These are phyloP conservation scores for Pelodiscus sinensis DNA, from an alignment of 2,113 vertebrate genomes.

Conservation along the genomic window DNA sequence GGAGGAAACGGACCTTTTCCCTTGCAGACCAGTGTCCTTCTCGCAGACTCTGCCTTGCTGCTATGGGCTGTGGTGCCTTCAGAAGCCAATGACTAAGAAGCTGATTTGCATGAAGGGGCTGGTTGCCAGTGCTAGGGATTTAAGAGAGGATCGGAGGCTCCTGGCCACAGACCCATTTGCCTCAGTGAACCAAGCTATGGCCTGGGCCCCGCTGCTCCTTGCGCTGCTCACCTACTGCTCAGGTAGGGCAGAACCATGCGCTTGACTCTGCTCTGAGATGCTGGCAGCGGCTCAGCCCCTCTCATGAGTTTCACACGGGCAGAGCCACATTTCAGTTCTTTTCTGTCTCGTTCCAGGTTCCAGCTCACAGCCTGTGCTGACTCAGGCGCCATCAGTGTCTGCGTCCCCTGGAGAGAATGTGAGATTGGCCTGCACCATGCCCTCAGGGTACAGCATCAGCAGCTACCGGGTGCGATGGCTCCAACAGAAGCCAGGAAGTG, in stretches of 20 bases:
- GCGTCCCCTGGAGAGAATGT: not conserved
- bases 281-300: not conserved
- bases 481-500: not conserved
- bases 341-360: not conserved
- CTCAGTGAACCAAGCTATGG: not conserved
- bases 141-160: not conserved
- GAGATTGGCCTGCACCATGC: not conserved
- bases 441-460: not conserved
- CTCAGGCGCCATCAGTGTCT: not conserved
- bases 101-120: not conserved
- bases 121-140: not conserved
- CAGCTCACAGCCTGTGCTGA: not conserved
- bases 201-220: not conserved
- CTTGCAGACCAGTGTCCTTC: too few species aligned
- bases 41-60: not conserved
- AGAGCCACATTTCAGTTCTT: not conserved
- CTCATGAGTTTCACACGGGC: too few species aligned
- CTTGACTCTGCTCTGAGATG: not conserved
- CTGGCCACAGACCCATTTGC: not conserved
- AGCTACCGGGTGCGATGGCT: not conserved
- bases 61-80: not conserved
- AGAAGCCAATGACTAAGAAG: not conserved
- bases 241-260: not conserved
- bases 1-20: too few species aligned
- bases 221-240: not conserved